Evolutionary conservation across 2,888 invertebrate genomes (phyloP).

Genomic region (Acanthosoma haemorrhoidale): DNA sequence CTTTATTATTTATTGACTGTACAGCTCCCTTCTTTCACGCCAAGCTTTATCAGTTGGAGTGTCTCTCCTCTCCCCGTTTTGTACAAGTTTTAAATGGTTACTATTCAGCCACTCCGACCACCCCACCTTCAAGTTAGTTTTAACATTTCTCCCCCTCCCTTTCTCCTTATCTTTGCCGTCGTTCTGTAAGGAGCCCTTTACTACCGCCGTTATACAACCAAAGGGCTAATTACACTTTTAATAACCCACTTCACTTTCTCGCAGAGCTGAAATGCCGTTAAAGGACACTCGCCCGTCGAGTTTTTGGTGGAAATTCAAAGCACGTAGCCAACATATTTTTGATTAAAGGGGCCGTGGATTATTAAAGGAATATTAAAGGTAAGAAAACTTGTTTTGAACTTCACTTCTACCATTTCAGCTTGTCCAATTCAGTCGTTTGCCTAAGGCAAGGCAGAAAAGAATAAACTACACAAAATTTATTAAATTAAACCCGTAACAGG

Average conservation of each 20-base stretch:
- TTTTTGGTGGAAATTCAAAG: not conserved
- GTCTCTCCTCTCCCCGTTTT: too few species aligned
- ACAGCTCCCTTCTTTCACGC: constrained; percentile 14
- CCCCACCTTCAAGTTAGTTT: not conserved
- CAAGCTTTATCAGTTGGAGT: not conserved
- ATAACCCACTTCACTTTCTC: constrained; percentile 7
- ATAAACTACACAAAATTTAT: too few species aligned
- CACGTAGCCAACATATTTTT: not conserved
- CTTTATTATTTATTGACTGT: constrained; percentile 20
- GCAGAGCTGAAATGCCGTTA: not conserved
- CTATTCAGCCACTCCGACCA: constrained; percentile 15
- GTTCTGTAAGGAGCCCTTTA: constrained; percentile 1
- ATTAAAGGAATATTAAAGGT: too few species aligned
- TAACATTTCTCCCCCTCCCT: constrained; percentile 6
- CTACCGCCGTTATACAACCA: not conserved
- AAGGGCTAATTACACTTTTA: constrained; percentile 2
- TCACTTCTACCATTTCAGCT: too few species aligned
- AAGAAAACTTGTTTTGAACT: too few species aligned
- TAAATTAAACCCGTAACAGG: too few species aligned
- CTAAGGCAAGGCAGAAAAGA: too few species aligned
- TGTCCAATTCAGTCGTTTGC: too few species aligned
- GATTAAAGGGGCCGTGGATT: too few species aligned
- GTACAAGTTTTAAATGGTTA: constrained; percentile 25
- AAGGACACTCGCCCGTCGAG: too few species aligned
- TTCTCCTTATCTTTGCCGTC: not conserved